These are phyloP conservation scores for Lacerta viridis DNA, from an alignment of 2,797 vertebrate species.

Conservation along the genomic window DNA sequence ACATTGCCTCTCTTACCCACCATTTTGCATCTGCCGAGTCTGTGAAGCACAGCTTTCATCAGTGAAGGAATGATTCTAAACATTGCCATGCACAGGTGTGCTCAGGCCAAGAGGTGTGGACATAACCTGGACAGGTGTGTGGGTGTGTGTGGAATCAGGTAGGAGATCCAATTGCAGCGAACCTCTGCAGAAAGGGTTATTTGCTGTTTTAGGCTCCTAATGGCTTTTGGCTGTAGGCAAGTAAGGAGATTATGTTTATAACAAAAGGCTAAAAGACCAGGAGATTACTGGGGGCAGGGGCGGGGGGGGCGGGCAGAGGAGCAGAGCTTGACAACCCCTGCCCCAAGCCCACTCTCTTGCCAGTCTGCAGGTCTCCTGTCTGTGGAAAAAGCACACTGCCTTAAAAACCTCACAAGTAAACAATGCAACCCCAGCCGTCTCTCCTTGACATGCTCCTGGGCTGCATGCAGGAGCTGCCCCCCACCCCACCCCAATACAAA, in stretches of 20 bases:
- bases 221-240: background rate
- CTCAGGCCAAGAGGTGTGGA: background rate
- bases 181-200: too few relatives aligned
- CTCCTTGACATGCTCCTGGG: background rate
- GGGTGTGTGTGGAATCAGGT: background rate
- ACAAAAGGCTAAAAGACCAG: background rate
- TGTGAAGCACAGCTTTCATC: too few relatives aligned
- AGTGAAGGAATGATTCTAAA: too few relatives aligned
- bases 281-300: background rate
- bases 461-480: too few relatives aligned
- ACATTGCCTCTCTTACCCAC: too few relatives aligned
- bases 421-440: background rate
- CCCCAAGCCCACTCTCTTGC: too few relatives aligned
- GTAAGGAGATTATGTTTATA: background rate
- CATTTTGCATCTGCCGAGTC: too few relatives aligned
- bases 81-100: too few relatives aligned
- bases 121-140: too few relatives aligned
- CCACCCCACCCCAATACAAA: background rate
- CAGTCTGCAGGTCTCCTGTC: background rate
- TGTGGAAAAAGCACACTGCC: background rate
- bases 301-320: too few relatives aligned
- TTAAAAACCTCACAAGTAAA: background rate
- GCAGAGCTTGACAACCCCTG: background rate
- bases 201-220: background rate
- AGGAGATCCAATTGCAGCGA: background rate